Evolutionary conservation across 2,113 vertebrate species (phyloP), one percentile per base, ranked within the genome.

Genomic region (Scortum barcoo): DNA sequence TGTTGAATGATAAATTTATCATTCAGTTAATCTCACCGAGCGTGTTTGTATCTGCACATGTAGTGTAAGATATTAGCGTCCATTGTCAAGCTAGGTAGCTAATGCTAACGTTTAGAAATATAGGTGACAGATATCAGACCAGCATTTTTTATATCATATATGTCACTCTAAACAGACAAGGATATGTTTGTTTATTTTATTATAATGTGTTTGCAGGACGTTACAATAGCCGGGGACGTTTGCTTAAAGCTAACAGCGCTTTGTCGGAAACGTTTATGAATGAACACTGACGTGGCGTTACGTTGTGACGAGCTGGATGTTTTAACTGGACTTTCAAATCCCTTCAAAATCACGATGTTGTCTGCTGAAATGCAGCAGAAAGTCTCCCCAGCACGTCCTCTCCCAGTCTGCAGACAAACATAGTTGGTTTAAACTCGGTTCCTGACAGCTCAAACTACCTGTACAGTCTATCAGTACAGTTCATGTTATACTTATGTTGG

Each of bases 201-300:
- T 1, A 30, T 19, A 3, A 4, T 26, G 4, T 50, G 46, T 46
- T 2, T 66, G 7, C 6, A n/a, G 12, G 11, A 22, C 1, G 3
- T 53, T 63, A 1, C 22, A 2, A 28, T 20, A 1, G 0, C 6
- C 0, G 3, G 0, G 2, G 12, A 0, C 10, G 19, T 28, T 28
- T 44, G 24, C 63, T 48, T 22, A 4, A 67, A 51, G 72, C 86
- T 78, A 84, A 42, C 40, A 53, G 72, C 53, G 33, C 71, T 42
- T 46, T 28, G 77, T 83, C 90, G 93, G 92, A 80, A 46, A 3
- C 48, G 61, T 88, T 86, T 44, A 4, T 58, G 65, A 36, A 75
- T 51, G 94, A 85, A 92, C 93, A 95, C 90, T 95, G 94, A 95
- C 95, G 95, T 96, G 95, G 93, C 94, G 73, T 83, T 89, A 71